Base-by-base conservation (phyloP, 2,113 vertebrate genomes). In the Cinclus mexicanus region DNA sequence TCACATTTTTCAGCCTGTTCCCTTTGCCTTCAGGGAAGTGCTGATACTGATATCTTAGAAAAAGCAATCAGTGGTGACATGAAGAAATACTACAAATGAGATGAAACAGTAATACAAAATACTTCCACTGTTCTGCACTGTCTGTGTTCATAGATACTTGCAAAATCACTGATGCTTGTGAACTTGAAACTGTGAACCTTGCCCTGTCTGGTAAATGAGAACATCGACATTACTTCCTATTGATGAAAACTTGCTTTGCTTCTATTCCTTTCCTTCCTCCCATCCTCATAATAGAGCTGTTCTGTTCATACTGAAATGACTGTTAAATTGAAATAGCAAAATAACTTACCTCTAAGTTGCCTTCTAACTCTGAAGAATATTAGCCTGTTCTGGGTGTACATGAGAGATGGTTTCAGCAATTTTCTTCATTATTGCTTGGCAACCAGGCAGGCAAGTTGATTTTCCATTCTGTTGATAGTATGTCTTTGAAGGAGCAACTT, bases 241-340 rank as follows among this genome's bases (percentile, higher is more conserved):
- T 89, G 64, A 46, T 37, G 76, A 64, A 37, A 76, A 69, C 26
- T 85, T 42, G 31, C 87, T 91, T 81, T 59, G n/a, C 47, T 71
- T 88, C 17, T 14, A 2, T 82, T 60, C 65, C 22, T 69, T 80
- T 87, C 39, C n/a, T 87, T n/a, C 46, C 5, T 69, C 4, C 6
- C 28, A 55, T 57, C 12, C 47, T 74, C 37, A 16, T 68, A 92
- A 65, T 70, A 83, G 37, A 83, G 47, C 53, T 95, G 35, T 39
- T 78, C 56, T 88, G 61, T 93, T 93, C 52, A 23, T 69, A 49
- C 33, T 68, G 44, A 33, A 84, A 77, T 85, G 87, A 53, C 50
- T 72, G 50, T 88, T 96, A 91, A 75, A 91, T 93, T 95, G 94
- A 89, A 95, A 50, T 71, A 92, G 80, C 74, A 83, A 95, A 92